phyloP scores from a whole-genome alignment of 2,113 vertebrate species.

The Cheirogaleus medius region DNA sequence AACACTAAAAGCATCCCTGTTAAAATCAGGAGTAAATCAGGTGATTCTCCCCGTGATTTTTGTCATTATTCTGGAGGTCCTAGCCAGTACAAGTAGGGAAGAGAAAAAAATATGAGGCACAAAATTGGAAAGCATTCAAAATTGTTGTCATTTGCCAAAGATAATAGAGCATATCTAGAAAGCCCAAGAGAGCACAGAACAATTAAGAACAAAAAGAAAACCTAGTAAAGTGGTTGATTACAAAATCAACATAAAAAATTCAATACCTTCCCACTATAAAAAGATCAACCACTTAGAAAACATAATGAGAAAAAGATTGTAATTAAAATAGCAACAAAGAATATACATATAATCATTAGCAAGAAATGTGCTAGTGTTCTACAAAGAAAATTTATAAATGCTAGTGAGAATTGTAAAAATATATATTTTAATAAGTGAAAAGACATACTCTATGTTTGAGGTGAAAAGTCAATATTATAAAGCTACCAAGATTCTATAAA shows the following conservation, averaged over 20 bases:
- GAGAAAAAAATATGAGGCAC: neutral
- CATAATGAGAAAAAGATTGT: neutral
- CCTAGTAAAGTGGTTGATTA: neutral
- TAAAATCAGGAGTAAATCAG: constrained; percentile 2
- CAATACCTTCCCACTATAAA: neutral
- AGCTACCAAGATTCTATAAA: neutral
- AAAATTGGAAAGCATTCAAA: neutral
- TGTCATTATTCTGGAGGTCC: neutral
- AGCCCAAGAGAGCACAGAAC: neutral
- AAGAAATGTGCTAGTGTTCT: neutral
- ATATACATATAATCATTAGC: neutral
- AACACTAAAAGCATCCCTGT: neutral
- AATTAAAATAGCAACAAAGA: neutral
- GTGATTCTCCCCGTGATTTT: neutral
- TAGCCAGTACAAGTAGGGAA: neutral
- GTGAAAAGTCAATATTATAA: neutral
- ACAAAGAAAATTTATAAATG: neutral
- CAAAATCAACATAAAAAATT: neutral
- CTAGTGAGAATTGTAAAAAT: neutral
- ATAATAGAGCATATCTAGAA: neutral
- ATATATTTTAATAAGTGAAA: neutral
- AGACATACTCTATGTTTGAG: neutral
- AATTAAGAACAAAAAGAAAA: neutral
- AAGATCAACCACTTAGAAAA: constrained; percentile 1
- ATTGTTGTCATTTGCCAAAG: neutral